A percentile compares a stretch with the other conserved stretches of the same genome.
Evolutionary conservation across 2,888 invertebrate species (phyloP).

Genomic region (Drosophila eohydei): DNA sequence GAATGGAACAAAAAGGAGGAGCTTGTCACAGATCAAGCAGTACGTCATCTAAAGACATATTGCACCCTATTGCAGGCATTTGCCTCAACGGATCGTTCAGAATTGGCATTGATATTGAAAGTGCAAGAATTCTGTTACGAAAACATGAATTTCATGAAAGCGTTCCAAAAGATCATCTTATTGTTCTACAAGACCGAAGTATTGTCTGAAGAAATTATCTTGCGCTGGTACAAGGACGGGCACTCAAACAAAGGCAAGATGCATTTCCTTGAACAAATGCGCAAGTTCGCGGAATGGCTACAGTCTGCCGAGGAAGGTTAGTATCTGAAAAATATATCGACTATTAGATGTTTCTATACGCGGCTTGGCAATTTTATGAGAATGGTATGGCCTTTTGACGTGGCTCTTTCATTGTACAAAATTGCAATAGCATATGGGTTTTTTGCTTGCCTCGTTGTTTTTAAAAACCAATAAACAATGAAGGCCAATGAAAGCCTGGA

Average conservation of each 20-base stretch:
- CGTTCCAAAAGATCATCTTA: conserved; percentile 98
- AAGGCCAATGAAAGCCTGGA: conserved; percentile 82
- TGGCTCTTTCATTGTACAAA: conserved; percentile 67
- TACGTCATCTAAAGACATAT: conserved; percentile 94
- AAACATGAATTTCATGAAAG: conserved; percentile 99
- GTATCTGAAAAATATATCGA: conserved; percentile 32
- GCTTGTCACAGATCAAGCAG: conserved; percentile 97
- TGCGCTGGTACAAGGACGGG: conserved; percentile 98
- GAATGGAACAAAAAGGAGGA: conserved; percentile 99
- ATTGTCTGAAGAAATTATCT: conserved; percentile 96
- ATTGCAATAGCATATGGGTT: conserved; percentile 78
- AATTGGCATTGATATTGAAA: conserved; percentile 94
- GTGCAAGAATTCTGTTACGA: conserved; percentile 99
- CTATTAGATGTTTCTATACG: not conserved
- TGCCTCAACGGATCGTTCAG: conserved; percentile 93
- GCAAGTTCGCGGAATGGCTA: conserved; percentile 98
- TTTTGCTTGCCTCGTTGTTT: conserved; percentile 83
- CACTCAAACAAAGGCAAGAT: conserved; percentile 98
- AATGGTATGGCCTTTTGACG: conserved; percentile 48
- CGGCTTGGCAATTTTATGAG: conserved; percentile 67
- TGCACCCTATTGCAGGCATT: conserved; percentile 94
- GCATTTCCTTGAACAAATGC: conserved; percentile 99
- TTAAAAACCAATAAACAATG: conserved; percentile 57
- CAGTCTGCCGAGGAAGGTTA: conserved; percentile 96
- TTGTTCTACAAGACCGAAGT: conserved; percentile 98